phyloP scores from a whole-genome alignment of 2,888 invertebrate genomes.

The Subacronicta megacephala region DNA sequence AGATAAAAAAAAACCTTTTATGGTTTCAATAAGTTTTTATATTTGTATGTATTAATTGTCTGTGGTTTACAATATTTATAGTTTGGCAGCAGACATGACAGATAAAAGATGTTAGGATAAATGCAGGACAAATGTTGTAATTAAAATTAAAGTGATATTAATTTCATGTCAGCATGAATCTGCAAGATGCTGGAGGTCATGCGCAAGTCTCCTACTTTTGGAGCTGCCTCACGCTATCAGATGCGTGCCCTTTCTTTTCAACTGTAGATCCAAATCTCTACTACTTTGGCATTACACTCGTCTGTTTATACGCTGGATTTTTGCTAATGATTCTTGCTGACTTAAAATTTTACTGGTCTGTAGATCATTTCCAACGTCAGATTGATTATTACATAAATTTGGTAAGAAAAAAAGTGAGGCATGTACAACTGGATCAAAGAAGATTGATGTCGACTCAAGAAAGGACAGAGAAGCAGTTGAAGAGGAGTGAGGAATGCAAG shows the following conservation, averaged over 20 bases:
- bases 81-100: conserved; percentile 21
- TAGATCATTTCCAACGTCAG: conserved; percentile 71
- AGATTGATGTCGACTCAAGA: conserved; percentile 72
- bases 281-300: conserved; percentile 72
- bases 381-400: conserved; percentile 72
- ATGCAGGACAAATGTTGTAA: conserved; percentile 7
- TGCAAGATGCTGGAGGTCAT: conserved; percentile 37
- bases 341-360: conserved; percentile 75
- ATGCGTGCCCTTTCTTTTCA: conserved; percentile 76
- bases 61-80: not conserved
- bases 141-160: conserved; percentile 29
- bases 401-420: conserved; percentile 71
- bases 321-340: conserved; percentile 72
- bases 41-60: not conserved
- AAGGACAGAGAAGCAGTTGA: conserved; percentile 72
- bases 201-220: conserved; percentile 74
- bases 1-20: too few species aligned
- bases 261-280: conserved; percentile 69
- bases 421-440: conserved; percentile 71
- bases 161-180: conserved; percentile 59
- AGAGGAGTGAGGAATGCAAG: conserved; percentile 66
- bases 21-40: too few species aligned
- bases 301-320: conserved; percentile 70
- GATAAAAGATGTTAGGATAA: conserved; percentile 16
- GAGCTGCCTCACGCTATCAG: conserved; percentile 73